Base-by-base conservation (phyloP, 2,888 invertebrate species). In the Tenodera sinensis region DNA sequence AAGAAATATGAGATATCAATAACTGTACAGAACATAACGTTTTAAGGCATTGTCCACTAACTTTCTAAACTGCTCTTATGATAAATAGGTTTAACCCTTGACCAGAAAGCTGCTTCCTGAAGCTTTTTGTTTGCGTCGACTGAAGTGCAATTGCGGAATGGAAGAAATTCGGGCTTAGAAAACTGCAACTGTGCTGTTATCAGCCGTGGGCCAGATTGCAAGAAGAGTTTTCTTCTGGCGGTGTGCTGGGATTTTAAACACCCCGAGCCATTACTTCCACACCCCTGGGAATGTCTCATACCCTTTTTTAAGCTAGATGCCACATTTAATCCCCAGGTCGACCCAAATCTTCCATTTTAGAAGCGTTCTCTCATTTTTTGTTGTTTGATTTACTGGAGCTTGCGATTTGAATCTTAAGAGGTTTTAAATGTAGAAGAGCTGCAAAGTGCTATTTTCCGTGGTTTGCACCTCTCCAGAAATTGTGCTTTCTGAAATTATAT, bases 151-250 rank as follows among this genome's bases (percentile, higher is more conserved):
- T 71, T 25, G 54, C 54, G 54, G 54, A 71, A 25, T 20, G 54
- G 54, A 71, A 71, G 54, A 71, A 71, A 71, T 71, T 71, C 54
- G 54, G 54, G 54, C 54, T 71, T 71, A 71, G 54, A 71, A 71
- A 71, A 71, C 54, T 71, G 54, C 86, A 81, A 30, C 20, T 28
- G 86, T 28, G 86, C 34, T 87, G 87, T 83, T 87, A 87, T 87
- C 87, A 71, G 87, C 87, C 87, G 34, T 34, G 82, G 87, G 87
- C 87, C 82, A 87, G 87, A 87, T 87, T 82, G 83, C n/a, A 9
- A 34, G 83, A 81, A 71, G 54, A 71, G 54, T 71, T 71, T 71
- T 71, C 54, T 71, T 71, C 54, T 71, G 54, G 54, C 54, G 54
- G 54, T 71, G 54, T 71, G 54, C 54, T 71, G 54, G 54, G 54